Conservation (phyloP, 2,888 invertebrate species). For the Troides helena region DNA sequence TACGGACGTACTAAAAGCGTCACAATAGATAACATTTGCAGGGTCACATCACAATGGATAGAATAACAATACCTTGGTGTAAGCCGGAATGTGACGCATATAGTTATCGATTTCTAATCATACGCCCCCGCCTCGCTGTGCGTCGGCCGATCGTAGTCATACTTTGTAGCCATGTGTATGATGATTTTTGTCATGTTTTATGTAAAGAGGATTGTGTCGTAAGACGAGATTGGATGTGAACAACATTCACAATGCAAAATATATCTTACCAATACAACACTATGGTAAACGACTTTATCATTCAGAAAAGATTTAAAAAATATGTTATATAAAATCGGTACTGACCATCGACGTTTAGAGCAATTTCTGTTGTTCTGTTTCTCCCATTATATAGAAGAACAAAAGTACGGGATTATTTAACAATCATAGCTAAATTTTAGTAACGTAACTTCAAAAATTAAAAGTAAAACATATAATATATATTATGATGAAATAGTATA, state of each 20-base stretch:
- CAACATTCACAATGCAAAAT: constrained; percentile 6
- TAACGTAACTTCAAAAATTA: not conserved
- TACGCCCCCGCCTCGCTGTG: constrained; percentile 55
- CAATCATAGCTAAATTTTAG: not conserved
- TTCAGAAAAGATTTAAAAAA: not conserved
- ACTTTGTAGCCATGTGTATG: constrained; percentile 33
- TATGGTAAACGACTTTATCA: not conserved
- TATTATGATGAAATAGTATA: not conserved
- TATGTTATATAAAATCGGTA: too few relatives aligned
- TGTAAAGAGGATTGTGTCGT: constrained; percentile 13
- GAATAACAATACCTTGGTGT: constrained; percentile 60
- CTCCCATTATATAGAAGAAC: not conserved
- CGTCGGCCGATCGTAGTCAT: constrained; percentile 42
- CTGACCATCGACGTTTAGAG: not conserved
- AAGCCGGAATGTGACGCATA: constrained; percentile 65
- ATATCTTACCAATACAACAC: not conserved
- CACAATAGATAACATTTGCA: constrained; percentile 57
- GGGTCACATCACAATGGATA: constrained; percentile 57
- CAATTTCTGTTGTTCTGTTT: not conserved
- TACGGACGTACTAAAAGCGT: constrained; percentile 61
- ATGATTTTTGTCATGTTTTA: constrained; percentile 28
- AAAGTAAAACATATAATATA: not conserved
- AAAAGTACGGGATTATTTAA: not conserved
- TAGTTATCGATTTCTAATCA: constrained; percentile 75
- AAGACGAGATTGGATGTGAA: constrained; percentile 21